phyloP scores from a whole-genome alignment of 2,113 vertebrate genomes.

The Paralichthys olivaceus region DNA sequence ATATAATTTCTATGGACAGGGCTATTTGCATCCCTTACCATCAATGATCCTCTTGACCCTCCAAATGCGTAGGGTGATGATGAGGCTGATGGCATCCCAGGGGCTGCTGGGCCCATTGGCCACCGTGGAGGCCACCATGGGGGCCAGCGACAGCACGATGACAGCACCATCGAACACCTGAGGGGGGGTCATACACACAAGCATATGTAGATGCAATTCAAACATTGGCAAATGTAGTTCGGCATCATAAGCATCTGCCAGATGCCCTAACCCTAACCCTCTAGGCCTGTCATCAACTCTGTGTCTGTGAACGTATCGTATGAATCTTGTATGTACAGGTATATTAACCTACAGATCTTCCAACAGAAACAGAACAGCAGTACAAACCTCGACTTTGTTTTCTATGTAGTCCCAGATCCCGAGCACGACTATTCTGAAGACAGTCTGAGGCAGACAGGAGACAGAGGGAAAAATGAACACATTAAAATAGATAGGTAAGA shows the following conservation, averaged over 20 bases:
- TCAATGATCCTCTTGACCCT: constrained; percentile 97
- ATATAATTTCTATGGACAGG: not conserved
- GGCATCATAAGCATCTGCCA: not conserved
- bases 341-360: not conserved
- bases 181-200: constrained; percentile 3
- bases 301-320: no score
- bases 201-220: not conserved
- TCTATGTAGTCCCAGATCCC: constrained; percentile 99
- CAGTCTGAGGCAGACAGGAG: constrained; percentile 84
- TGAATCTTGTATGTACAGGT: not conserved
- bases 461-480: constrained; percentile 37
- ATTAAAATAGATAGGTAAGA: constrained; percentile 46
- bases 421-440: constrained; percentile 95
- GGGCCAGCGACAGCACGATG: constrained; percentile 96
- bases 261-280: not conserved
- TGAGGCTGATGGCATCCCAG: constrained; percentile 99
- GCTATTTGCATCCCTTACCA: constrained; percentile 81
- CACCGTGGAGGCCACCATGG: constrained; percentile 99
- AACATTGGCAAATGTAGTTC: not conserved
- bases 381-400: constrained; percentile 97
- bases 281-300: no score
- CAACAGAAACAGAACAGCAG: not conserved
- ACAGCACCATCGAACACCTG: constrained; percentile 98
- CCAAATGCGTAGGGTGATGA: constrained; percentile 97
- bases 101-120: constrained; percentile 98